A percentile compares a stretch with the other conserved stretches of the same genome.
phyloP scores from a whole-genome alignment of 2,113 vertebrate species.

The Rhodinocichla rosea region DNA sequence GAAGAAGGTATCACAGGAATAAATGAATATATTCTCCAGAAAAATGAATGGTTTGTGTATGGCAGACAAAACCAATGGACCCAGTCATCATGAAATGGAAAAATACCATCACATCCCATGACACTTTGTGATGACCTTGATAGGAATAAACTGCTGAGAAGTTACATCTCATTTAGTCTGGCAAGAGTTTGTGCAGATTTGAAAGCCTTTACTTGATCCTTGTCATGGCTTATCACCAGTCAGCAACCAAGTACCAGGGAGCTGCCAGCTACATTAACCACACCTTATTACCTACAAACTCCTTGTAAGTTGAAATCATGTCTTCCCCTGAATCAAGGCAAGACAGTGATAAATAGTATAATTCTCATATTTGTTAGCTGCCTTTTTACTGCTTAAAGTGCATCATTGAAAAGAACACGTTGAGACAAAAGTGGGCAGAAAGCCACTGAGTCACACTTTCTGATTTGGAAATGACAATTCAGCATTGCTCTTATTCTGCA shows the following conservation, averaged over 20 bases:
- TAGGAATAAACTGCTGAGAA: neutral
- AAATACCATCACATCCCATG: neutral
- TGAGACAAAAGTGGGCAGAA: neutral
- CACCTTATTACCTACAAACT: neutral
- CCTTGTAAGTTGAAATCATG: neutral
- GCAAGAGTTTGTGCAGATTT: neutral
- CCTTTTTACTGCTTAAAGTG: neutral
- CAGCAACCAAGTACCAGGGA: accelerated
- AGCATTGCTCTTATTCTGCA: neutral
- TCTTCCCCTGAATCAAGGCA: neutral
- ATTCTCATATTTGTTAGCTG: neutral
- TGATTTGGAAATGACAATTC: neutral
- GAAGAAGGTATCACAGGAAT: constrained; percentile 22
- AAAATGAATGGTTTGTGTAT: neutral
- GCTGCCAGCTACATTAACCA: neutral
- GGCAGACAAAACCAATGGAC: neutral
- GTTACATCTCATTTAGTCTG: neutral
- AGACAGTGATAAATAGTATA: neutral
- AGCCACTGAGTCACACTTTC: neutral
- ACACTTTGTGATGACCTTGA: neutral
- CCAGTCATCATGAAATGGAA: neutral
- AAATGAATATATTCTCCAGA: neutral
- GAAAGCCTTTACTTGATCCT: neutral
- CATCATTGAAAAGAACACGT: accelerated
- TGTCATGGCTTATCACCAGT: neutral